Evolutionary conservation across 1,140 invertebrate genomes (phyloP), one percentile per base, ranked within the genome.

Genomic region (Asbolus verrucosus): DNA sequence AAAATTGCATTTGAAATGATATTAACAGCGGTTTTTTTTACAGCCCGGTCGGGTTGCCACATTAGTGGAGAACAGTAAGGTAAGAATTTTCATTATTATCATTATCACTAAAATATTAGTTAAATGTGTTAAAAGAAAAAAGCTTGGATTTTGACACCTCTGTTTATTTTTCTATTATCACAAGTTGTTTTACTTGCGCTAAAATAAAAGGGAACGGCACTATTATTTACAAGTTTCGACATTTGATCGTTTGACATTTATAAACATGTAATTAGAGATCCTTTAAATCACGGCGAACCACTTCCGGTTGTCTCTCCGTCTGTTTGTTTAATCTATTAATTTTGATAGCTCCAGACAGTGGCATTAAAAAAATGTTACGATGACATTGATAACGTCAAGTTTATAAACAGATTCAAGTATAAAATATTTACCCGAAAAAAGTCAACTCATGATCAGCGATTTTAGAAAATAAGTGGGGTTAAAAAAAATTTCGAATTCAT

Each of bases 1-100:
- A n/a, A n/a, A n/a, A n/a, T n/a, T n/a, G n/a, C n/a, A n/a, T n/a
- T n/a, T n/a, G n/a, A n/a, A n/a, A n/a, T n/a, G n/a, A n/a, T n/a
- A n/a, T 39, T 2, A 39, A 16, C 15, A 43, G 24, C 21, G 41
- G 1, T 16, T 33, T 83, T 82, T 80, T 77, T 90, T 90, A 43
- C 84, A 93, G 91, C 91, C 91, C 18, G 92, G 91, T 21, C 84
- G 92, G 75, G 92, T 94, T 2, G 92, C 88, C 6, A 94, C 92
- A 19, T 82, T 94, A 39, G 83, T 93, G 21, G 87, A 91, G 82
- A 90, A 92, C 72, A 83, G 86, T 79, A 85, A 90, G 83, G 91
- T 92, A 82, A 87, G 85, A 83, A 30, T 73, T 72, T n/a, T 24
- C n/a, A 36, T 36, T 36, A 36, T 36, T 0, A 6, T 36, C 33